These are phyloP conservation scores for Drosophila yooni DNA, from an alignment of 2,888 invertebrate species.

Conservation along the genomic window DNA sequence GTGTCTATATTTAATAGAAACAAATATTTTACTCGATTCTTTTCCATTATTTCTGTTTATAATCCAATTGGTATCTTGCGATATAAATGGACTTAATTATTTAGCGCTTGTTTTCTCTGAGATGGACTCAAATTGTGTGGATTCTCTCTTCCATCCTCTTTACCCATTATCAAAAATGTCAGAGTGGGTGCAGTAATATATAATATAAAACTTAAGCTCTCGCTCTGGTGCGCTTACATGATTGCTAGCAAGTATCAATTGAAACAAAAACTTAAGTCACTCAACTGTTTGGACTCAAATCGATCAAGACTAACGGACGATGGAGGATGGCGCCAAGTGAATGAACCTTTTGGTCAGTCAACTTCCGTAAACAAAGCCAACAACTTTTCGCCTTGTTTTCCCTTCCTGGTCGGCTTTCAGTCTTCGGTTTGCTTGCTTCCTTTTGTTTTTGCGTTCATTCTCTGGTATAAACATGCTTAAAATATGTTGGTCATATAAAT, in stretches of 20 bases:
- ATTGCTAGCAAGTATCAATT: conserved; percentile 11
- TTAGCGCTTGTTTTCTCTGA: background rate
- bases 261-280: conserved; percentile 13
- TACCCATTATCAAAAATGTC: background rate
- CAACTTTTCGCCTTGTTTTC: conserved; percentile 20
- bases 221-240: background rate
- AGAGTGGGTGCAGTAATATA: background rate
- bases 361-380: conserved; percentile 63
- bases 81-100: background rate
- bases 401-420: conserved; percentile 5
- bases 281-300: conserved; percentile 46
- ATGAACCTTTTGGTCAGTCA: conserved; percentile 49
- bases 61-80: background rate
- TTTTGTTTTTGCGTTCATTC: background rate
- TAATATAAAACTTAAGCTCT: background rate
- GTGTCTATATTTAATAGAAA: background rate
- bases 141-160: background rate
- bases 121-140: background rate
- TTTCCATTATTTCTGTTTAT: background rate
- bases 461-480: conserved; percentile 60
- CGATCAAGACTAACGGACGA: conserved; percentile 54
- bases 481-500: conserved; percentile 69
- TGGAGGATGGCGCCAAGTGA: conserved; percentile 50
- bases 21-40: background rate
- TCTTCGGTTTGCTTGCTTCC: conserved; percentile 16